Evolutionary conservation across 1,140 invertebrate species (phyloP).

Genomic region (Drosophila ficusphila): DNA sequence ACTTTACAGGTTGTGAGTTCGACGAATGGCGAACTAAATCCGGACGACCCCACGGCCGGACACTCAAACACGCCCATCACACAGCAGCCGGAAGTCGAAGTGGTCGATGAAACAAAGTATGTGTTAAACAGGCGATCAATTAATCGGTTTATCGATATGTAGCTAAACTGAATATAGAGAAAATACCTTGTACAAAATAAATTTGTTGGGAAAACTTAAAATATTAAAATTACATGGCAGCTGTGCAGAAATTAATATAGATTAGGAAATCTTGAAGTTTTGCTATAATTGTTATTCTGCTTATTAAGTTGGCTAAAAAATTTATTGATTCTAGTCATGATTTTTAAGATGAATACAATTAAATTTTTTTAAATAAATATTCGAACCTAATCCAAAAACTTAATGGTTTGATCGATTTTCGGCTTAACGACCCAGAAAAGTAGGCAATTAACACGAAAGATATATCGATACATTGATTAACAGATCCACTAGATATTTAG

Average conservation of each 20-base stretch:
- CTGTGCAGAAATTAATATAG: background rate
- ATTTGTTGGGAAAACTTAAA: too few species aligned
- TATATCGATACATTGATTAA: conserved; percentile 75
- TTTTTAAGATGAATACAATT: too few species aligned
- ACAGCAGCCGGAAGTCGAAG: conserved; percentile 95
- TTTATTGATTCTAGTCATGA: too few species aligned
- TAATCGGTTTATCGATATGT: conserved; percentile 37
- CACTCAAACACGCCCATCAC: conserved; percentile 98
- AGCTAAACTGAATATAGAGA: background rate
- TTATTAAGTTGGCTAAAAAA: too few species aligned
- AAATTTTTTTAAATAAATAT: too few species aligned
- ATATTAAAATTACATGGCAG: background rate
- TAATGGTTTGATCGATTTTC: background rate
- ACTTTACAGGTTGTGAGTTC: conserved; percentile 96
- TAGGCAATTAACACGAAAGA: background rate
- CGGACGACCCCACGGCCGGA: conserved; percentile 97
- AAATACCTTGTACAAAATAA: background rate
- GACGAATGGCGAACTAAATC: conserved; percentile 97
- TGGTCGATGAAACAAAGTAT: conserved; percentile 96
- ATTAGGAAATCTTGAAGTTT: background rate
- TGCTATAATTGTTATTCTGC: too few species aligned
- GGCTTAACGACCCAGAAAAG: background rate
- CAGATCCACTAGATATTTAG: conserved; percentile 56
- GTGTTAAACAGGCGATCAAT: conserved; percentile 66
- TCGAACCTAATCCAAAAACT: too few species aligned